Base-by-base conservation (phyloP, 2,888 invertebrate species). In the Luperina testacea region DNA sequence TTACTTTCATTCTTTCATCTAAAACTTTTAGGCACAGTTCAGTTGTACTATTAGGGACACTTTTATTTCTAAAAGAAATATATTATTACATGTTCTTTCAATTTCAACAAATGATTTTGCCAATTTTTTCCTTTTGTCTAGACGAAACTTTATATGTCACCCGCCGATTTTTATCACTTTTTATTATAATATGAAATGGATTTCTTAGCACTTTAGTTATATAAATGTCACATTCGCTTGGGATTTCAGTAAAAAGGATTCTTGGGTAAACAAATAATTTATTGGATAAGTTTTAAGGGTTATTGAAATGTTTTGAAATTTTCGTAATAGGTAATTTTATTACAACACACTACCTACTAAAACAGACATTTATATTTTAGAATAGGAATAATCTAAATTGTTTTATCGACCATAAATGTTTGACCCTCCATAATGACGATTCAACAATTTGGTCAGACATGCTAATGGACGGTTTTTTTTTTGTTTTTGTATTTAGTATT, bases 61-160 rank as follows among this genome's bases (percentile, higher is more conserved):
- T 69, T 77, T 51, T 51, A 72, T 69, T 45, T 53, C 53, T 32
- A 27, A 63, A 59, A 68, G 8, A 61, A n/a, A 72, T 57, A 51
- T n/a, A n/a, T n/a, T n/a, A n/a, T 73, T 63, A 70, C 48, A 65
- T 51, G 32, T 69, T 45, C n/a, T 76, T 73, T 78, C 72, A 72
- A 79, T 78, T 78, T 72, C 64, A 69, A 75, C 11, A 61, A 81
- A 79, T 72, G n/a, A 68, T 59, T 42, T 72, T 70, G 3, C 11
- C 79, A 64, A 73, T 79, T 79, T 82, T 79, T 71, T 70, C 20
- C 2, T 48, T 45, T 77, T 80, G 53, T 85, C 79, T 1, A 15
- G 13, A 57, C 53, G 32, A 80, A 51, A 73, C 45, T 75, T 82
- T 84, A 86, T 82, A 86, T 51, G 72, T 51, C 20, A 68, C 42